Base-by-base conservation (phyloP, 2,888 invertebrate species). In the Phalera bucephala region DNA sequence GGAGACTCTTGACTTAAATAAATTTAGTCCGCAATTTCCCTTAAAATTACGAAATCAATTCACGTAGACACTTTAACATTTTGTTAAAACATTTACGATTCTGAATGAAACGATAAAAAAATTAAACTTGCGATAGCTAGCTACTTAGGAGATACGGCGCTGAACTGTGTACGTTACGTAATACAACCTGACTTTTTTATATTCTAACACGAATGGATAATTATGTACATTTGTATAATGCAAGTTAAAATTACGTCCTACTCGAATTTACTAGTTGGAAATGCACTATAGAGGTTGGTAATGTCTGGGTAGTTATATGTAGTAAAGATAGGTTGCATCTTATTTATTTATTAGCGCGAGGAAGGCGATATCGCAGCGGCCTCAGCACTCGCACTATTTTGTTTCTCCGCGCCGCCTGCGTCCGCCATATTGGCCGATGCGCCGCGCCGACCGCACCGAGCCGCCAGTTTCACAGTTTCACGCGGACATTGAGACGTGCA, bases 381-480 rank as follows among this genome's bases (percentile, higher is more conserved):
- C 62, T 59, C 63, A 58, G 48, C 48, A 50, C 61, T 80, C 76
- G 63, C 79, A 84, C 79, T 82, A 82, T 77, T 68, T 73, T 64
- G 76, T 75, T 79, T 73, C 66, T 64, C 70, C 69, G 72, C 69
- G 72, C 63, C 61, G 72, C 45, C 61, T 51, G 53, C 43, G 60
- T 65, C 79, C 54, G 86, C 86, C 86, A 86, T 86, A 62, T 85
- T 85, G 64, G 13, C 46, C 57, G 71, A 64, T 68, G 74, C 72
- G 73, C 65, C 64, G 67, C 55, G 56, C 61, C 58, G 61, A 52
- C 68, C 72, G 64, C 54, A 52, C 58, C 53, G 53, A 41, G 54
- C 74, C 80, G 86, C 77, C 87, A 86, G 87, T 88, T 79, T 80
- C 64, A 73, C 87, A 87, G 87, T 88, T 79, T 80, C 64, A 73